These are phyloP conservation scores for Drosophila multiciliata DNA, from an alignment of 2,888 invertebrate genomes.

Conservation along the genomic window DNA sequence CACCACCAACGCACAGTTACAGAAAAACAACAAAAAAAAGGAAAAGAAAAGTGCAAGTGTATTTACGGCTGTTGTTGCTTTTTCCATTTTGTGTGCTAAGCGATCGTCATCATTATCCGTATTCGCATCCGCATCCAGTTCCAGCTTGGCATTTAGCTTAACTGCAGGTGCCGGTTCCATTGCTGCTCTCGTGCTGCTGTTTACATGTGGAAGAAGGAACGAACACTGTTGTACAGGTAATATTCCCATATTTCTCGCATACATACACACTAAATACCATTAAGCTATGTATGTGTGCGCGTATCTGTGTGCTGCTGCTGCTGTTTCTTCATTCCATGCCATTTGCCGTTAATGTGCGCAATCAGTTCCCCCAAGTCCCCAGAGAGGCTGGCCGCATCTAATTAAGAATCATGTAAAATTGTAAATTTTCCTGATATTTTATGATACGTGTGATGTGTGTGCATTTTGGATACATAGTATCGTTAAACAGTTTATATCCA, in stretches of 20 bases:
- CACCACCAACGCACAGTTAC: slow-evolving; percentile 35
- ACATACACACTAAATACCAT: slow-evolving; percentile 22
- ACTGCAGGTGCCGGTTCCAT: slow-evolving; percentile 53
- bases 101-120: slow-evolving; percentile 4
- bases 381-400: slow-evolving; percentile 17
- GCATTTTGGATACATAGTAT: background rate
- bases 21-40: slow-evolving; percentile 18
- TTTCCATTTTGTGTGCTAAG: slow-evolving; percentile 29
- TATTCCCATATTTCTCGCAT: slow-evolving; percentile 21
- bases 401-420: slow-evolving; percentile 7
- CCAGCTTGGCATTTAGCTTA: slow-evolving; percentile 33
- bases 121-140: slow-evolving; percentile 23
- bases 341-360: slow-evolving; percentile 32
- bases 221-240: slow-evolving; percentile 63
- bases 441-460: background rate
- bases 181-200: slow-evolving; percentile 45
- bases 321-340: slow-evolving; percentile 35
- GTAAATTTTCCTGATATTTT: background rate
- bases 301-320: slow-evolving; percentile 10
- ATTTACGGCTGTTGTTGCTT: slow-evolving; percentile 23
- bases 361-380: slow-evolving; percentile 18
- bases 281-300: slow-evolving; percentile 7
- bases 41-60: slow-evolving; percentile 42
- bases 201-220: slow-evolving; percentile 39
- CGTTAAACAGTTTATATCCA: background rate